Percentiles rank a stretch among this genome's conserved stretches.
Conservation (phyloP, 2,797 vertebrate genomes). For the Tenualosa ilisha region DNA sequence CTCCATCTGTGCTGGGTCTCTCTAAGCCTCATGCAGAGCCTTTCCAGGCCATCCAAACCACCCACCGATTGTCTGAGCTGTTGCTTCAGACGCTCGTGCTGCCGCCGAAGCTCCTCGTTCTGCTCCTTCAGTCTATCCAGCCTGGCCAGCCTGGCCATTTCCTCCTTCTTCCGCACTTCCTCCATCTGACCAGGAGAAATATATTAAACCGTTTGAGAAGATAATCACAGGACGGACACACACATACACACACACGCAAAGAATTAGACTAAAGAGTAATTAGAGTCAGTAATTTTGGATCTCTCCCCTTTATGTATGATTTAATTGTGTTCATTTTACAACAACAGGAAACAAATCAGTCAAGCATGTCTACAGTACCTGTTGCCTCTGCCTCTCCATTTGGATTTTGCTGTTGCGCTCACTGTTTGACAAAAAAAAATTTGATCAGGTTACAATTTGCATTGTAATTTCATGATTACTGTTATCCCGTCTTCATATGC, state of each 20-base stretch:
- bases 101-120: background rate
- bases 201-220: background rate
- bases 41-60: background rate
- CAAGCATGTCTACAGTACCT: constrained; percentile 50
- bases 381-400: constrained; percentile 50
- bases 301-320: no score
- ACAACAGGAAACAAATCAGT: background rate
- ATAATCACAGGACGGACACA: background rate
- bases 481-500: no score
- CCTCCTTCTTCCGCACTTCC: background rate
- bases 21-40: no score
- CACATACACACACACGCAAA: background rate
- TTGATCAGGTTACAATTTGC: background rate
- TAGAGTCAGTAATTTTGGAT: no score
- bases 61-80: constrained; percentile 1
- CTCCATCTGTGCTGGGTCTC: no score
- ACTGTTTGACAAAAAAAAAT: constrained; percentile 50
- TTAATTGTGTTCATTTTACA: no score
- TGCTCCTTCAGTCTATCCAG: background rate
- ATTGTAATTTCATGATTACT: background rate
- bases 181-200: background rate
- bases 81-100: background rate
- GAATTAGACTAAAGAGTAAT: no score
- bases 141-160: background rate
- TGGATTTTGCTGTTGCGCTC: constrained; percentile 60